Percentiles rank a stretch among this genome's conserved stretches.
These are phyloP conservation scores for Zaprionus bogoriensis DNA, from an alignment of 2,888 invertebrate species.

Conservation along the genomic window DNA sequence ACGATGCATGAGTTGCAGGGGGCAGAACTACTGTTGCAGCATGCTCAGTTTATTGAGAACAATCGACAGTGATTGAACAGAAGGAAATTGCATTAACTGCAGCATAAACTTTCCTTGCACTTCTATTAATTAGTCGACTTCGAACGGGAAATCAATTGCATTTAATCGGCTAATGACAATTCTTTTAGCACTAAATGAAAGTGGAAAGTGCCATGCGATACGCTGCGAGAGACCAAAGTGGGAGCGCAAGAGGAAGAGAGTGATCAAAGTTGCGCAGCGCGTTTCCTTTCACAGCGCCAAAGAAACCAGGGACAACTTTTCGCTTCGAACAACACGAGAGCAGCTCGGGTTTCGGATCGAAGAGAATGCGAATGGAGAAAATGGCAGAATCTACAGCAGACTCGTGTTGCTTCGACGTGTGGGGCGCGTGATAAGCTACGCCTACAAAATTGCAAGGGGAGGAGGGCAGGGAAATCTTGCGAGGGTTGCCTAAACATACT, in stretches of 20 bases:
- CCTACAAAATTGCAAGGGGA: slow-evolving; percentile 27
- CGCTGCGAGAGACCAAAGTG: not conserved
- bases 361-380: not conserved
- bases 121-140: not conserved
- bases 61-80: not conserved
- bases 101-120: not conserved
- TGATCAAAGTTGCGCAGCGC: slow-evolving; percentile 15
- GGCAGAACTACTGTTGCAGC: not conserved
- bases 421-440: slow-evolving; percentile 29
- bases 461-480: not conserved
- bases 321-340: not conserved
- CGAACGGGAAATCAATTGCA: slow-evolving; percentile 43
- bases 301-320: slow-evolving; percentile 28
- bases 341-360: not conserved
- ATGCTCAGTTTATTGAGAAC: slow-evolving; percentile 10
- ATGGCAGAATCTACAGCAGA: not conserved
- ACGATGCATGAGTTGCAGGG: slow-evolving; percentile 51
- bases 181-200: slow-evolving; percentile 41
- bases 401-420: not conserved
- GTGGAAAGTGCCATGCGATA: slow-evolving; percentile 49
- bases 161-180: slow-evolving; percentile 39
- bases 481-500: slow-evolving; percentile 12
- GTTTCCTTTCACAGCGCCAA: slow-evolving; percentile 52
- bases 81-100: slow-evolving; percentile 10
- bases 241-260: slow-evolving; percentile 1